Evolutionary conservation across 2,888 invertebrate genomes (phyloP).

Genomic region (Nomada flava): DNA sequence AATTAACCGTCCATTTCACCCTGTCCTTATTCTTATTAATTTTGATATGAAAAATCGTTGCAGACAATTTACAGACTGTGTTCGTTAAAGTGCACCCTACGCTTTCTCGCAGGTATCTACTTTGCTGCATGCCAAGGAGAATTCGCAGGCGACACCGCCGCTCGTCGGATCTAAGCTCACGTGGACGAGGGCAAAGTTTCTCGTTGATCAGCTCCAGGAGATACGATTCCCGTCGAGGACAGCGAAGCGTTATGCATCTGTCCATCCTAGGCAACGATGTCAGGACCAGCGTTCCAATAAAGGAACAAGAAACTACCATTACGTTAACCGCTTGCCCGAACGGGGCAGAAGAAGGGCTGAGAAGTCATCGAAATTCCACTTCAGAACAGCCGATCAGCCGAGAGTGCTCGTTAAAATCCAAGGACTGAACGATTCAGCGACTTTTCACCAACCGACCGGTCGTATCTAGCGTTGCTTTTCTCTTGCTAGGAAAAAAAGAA

Average conservation of each 20-base stretch:
- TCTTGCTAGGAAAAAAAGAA: not conserved
- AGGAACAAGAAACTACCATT: constrained; percentile 79
- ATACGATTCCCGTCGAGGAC: constrained; percentile 75
- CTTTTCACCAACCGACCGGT: not conserved
- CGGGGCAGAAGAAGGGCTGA: constrained; percentile 66
- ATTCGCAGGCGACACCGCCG: constrained; percentile 62
- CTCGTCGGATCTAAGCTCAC: constrained; percentile 72
- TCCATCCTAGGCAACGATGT: constrained; percentile 55
- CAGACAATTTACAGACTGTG: not conserved
- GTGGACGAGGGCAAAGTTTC: constrained; percentile 76
- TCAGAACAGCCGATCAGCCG: constrained; percentile 34
- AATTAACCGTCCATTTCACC: not conserved
- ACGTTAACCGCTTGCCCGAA: constrained; percentile 74
- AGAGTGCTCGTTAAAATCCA: constrained; percentile 25
- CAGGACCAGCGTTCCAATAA: constrained; percentile 50
- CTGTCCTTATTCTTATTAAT: not conserved
- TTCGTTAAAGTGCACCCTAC: not conserved
- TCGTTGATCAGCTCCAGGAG: constrained; percentile 77
- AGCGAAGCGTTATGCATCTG: constrained; percentile 73
- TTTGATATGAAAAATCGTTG: not conserved
- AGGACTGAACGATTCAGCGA: constrained; percentile 29
- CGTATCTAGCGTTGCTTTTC: no score
- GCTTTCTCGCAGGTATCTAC: constrained; percentile 73
- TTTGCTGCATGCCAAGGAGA: constrained; percentile 64
- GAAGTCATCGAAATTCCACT: constrained; percentile 37